Conservation (phyloP, 2,888 invertebrate genomes). For the Caenorhabditis parvicauda region DNA sequence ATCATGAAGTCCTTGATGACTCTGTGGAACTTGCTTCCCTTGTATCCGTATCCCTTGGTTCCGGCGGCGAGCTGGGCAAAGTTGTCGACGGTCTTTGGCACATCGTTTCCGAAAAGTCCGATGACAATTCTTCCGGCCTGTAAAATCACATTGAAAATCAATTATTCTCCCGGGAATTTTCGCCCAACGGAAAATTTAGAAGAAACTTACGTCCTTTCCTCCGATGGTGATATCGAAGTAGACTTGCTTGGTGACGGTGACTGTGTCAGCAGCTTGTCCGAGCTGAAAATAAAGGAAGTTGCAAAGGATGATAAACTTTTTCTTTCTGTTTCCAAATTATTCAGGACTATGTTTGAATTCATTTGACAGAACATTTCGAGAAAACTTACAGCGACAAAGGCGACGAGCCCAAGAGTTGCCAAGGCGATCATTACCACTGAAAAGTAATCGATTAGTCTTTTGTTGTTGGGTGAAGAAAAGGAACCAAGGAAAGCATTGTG, state of each 20-base stretch:
- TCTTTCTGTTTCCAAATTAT: no score
- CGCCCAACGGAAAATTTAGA: not conserved
- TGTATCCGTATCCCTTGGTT: constrained; percentile 70
- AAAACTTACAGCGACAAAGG: no score
- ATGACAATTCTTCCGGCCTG: constrained; percentile 75
- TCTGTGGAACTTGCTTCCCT: constrained; percentile 79
- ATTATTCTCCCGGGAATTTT: no score
- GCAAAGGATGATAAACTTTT: not conserved
- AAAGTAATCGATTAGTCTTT: no score
- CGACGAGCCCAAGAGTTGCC: no score
- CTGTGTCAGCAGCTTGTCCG: constrained; percentile 26
- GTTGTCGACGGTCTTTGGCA: constrained; percentile 81
- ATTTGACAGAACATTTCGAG: no score
- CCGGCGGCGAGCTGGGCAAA: constrained; percentile 67
- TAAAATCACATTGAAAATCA: not conserved
- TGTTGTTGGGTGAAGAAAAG: no score
- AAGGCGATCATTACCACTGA: no score
- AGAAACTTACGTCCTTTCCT: constrained; percentile 22
- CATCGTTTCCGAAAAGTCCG: constrained; percentile 81
- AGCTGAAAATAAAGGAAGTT: constrained; percentile 6
- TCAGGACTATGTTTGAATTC: no score
- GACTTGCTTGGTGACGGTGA: constrained; percentile 40
- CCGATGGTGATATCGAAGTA: constrained; percentile 38
- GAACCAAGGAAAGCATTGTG: no score
- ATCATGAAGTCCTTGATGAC: constrained; percentile 86